Conservation (phyloP, 2,888 invertebrate genomes). For the Cephus pulcher region DNA sequence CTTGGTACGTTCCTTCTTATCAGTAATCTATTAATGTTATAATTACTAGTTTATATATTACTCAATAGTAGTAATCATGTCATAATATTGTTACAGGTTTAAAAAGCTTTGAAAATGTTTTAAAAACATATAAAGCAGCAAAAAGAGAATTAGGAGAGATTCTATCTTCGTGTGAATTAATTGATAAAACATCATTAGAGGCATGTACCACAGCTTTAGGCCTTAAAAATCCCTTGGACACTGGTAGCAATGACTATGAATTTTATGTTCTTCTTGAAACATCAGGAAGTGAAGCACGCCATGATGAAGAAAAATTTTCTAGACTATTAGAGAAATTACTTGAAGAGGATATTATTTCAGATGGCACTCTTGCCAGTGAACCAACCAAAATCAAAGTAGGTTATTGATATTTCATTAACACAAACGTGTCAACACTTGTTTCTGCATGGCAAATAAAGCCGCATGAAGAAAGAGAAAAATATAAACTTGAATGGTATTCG, state of each 20-base stretch:
- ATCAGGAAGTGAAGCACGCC: slow-evolving; percentile 84
- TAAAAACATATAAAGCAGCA: slow-evolving; percentile 80
- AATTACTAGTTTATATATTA: background rate
- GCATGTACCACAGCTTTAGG: slow-evolving; percentile 74
- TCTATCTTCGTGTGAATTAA: slow-evolving; percentile 95
- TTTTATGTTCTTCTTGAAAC: slow-evolving; percentile 91
- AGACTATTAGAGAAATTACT: slow-evolving; percentile 81
- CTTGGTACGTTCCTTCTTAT: slow-evolving; percentile 73
- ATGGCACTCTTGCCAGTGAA: slow-evolving; percentile 90
- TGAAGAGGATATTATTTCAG: slow-evolving; percentile 76
- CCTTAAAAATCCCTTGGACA: slow-evolving; percentile 67
- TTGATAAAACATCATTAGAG: slow-evolving; percentile 82
- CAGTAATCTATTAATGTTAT: background rate
- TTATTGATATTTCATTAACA: slow-evolving; percentile 8
- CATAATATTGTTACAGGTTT: slow-evolving; percentile 71
- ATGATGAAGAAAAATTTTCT: slow-evolving; percentile 90
- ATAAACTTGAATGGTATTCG: background rate
- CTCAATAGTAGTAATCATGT: background rate
- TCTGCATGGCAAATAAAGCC: background rate
- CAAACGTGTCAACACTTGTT: background rate
- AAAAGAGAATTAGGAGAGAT: slow-evolving; percentile 86
- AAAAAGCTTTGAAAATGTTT: slow-evolving; percentile 80
- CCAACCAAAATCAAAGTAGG: slow-evolving; percentile 81
- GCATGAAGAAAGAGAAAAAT: background rate
- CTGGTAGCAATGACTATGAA: slow-evolving; percentile 67